A percentile compares a stretch with the other conserved stretches of the same genome.
phyloP scores from a whole-genome alignment of 2,888 invertebrate species.

The Listrodromus nycthemerus region DNA sequence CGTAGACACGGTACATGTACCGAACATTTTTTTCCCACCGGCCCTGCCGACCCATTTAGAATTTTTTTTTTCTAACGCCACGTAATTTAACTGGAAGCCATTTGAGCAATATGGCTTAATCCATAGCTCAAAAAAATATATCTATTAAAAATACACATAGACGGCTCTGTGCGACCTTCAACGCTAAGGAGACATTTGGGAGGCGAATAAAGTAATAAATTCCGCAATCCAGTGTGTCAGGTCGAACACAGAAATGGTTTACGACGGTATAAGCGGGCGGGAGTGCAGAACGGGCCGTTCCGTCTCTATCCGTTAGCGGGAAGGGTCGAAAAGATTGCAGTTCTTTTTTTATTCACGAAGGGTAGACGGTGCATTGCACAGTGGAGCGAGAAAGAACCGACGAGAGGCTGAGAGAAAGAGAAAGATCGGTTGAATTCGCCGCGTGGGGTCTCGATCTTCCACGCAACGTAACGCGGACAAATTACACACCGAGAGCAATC shows the following conservation, averaged over 20 bases:
- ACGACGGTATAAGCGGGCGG: constrained; percentile 64
- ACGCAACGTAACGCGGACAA: constrained; percentile 78
- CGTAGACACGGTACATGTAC: not conserved
- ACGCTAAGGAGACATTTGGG: constrained; percentile 45
- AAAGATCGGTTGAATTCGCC: constrained; percentile 57
- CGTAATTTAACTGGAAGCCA: constrained; percentile 57
- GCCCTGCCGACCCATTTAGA: not conserved
- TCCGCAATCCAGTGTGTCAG: constrained; percentile 73
- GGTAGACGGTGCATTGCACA: constrained; percentile 37
- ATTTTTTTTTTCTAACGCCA: constrained; percentile 16
- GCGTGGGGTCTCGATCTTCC: constrained; percentile 71
- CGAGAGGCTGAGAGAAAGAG: constrained; percentile 23
- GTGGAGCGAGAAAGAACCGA: constrained; percentile 41
- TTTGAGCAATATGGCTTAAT: constrained; percentile 52
- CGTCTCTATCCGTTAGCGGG: constrained; percentile 16
- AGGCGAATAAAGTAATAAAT: constrained; percentile 70
- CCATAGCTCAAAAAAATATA: constrained; percentile 17
- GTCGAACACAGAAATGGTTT: constrained; percentile 75
- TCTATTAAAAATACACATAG: not conserved
- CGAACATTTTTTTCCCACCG: constrained; percentile 14
- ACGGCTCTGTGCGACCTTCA: not conserved
- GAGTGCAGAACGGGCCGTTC: constrained; percentile 52
- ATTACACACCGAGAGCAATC: constrained; percentile 73
- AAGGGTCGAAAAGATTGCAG: constrained; percentile 71
- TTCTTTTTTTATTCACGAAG: constrained; percentile 68